These are phyloP conservation scores for Eristalinus sepulchralis DNA, from an alignment of 2,888 invertebrate genomes.

Conservation along the genomic window DNA sequence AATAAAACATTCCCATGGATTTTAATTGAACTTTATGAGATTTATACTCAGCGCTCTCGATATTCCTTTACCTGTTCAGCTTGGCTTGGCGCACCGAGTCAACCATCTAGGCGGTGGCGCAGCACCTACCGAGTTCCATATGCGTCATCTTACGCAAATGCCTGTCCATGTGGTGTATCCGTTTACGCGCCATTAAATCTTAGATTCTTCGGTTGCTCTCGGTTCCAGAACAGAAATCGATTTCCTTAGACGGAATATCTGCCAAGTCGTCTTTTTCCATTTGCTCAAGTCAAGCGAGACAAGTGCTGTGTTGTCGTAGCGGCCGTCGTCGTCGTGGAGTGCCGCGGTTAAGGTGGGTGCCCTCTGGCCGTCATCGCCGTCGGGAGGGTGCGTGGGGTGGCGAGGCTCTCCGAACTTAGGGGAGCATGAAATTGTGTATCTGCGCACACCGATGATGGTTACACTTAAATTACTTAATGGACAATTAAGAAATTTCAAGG, in stretches of 20 bases:
- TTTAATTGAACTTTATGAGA: conserved; percentile 71
- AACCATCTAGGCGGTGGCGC: conserved; percentile 48
- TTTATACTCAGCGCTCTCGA: conserved; percentile 51
- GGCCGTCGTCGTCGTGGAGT: not conserved
- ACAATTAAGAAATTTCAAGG: conserved; percentile 68
- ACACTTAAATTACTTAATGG: conserved; percentile 58
- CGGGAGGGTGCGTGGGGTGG: conserved; percentile 11
- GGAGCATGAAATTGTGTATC: conserved; percentile 61
- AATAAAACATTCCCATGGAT: conserved; percentile 70
- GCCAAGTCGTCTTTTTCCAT: conserved; percentile 45
- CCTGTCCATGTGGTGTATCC: conserved; percentile 47
- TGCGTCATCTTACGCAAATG: conserved; percentile 55
- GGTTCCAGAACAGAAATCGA: conserved; percentile 48
- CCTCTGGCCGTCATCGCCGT: conserved; percentile 55
- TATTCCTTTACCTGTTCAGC: conserved; percentile 66
- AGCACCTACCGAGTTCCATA: conserved; percentile 47
- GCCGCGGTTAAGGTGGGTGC: conserved; percentile 45
- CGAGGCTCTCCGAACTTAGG: conserved; percentile 25
- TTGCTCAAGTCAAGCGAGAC: conserved; percentile 69
- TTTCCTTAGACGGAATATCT: conserved; percentile 32
- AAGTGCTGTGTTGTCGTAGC: conserved; percentile 44
- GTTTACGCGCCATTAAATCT: conserved; percentile 67
- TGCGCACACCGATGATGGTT: conserved; percentile 53
- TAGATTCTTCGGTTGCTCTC: conserved; percentile 21
- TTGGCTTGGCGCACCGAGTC: conserved; percentile 61